Evolutionary conservation across 2,797 vertebrate genomes (phyloP), one percentile per base, ranked within the genome.

Genomic region (Semaprochilodus insignis): DNA sequence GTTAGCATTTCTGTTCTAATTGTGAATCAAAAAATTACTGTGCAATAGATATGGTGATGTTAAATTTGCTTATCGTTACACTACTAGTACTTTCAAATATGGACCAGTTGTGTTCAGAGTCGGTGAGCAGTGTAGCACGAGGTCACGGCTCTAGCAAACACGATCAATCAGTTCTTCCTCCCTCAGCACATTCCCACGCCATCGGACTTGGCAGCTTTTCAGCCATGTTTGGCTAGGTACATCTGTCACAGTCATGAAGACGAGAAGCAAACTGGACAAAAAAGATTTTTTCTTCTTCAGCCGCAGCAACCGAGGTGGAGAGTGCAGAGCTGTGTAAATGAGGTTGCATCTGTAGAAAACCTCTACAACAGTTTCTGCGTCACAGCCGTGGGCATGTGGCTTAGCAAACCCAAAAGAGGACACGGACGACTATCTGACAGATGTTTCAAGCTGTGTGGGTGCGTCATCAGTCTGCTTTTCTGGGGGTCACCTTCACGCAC

Each of bases 151-250:
- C 4, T 16, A 69, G 57, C 60, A 81, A 75, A 78, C 27, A 76
- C 60, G 55, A 78, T 81, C 54, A 70, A 75, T 86, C 44, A 27
- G 52, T 73, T 48, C 62, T 77, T 74, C 51, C 77, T 63, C 17
- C 27, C 27, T 80, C 59, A 67, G 73, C 69, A 74, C 10, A 75
- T 86, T 83, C 70, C 74, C 78, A 83, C 48, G 31, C 60, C 80
- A 31, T 67, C 80, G 74, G 25, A 77, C 40, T 60, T 75, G 80
- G 76, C 77, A 85, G 63, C 65, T 13, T 60, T 69, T 79, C 71
- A 79, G 55, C 23, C 27, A 80, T 31, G 80, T 66, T 60, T 70
- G 81, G 48, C 44, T 40, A 23, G 63, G 65, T 48, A 74, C 57
- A 72, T 73, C 57, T 40, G 51, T 62, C 65, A 71, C 60, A 76